Base-by-base conservation (phyloP, 2,888 invertebrate genomes). In the Mellilla xanthometata region DNA sequence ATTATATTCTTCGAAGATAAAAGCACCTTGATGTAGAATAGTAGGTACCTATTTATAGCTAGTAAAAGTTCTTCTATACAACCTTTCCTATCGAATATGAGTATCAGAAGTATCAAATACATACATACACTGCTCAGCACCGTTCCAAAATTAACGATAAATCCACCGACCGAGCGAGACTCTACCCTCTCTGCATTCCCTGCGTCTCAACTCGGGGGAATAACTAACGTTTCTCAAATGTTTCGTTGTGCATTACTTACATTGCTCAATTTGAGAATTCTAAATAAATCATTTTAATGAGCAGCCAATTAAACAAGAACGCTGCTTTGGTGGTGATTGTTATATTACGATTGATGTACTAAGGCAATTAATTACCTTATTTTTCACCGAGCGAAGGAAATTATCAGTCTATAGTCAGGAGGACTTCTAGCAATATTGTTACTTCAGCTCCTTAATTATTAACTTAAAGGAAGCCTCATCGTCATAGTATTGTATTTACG, bases 61-160 rank as follows among this genome's bases (percentile, higher is more conserved):
- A n/a, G n/a, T n/a, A n/a, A 19, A 19, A 19, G 15, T 19, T 19
- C 3, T 19, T 19, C 2, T 6, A 19, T 19, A n/a, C n/a, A n/a
- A n/a, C n/a, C n/a, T n/a, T 6, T 3, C 2, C 15, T 19, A 19
- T 5, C 15, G 6, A 3, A 6, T 19, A 3, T 19, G 15, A 1
- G 3, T 3, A 1, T 19, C 4, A 19, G 15, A 3, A 19, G 15
- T 19, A 19, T 3, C 15, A 5, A 19, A 3, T 5, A 19, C 15
- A 19, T 3, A 3, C 3, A 19, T 6, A 19, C 15, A 1, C 3
- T 6, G 3, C 15, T 5, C 15, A 19, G 15, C 29, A 34, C 31
- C 56, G 68, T 75, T 81, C 78, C 74, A 69, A 81, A 81, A 77
- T 80, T 78, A 79, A 81, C 80, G 70, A 82, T 84, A 81, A 84